phyloP scores from a whole-genome alignment of 2,888 invertebrate genomes.

The Lasioglossum villosulum region DNA sequence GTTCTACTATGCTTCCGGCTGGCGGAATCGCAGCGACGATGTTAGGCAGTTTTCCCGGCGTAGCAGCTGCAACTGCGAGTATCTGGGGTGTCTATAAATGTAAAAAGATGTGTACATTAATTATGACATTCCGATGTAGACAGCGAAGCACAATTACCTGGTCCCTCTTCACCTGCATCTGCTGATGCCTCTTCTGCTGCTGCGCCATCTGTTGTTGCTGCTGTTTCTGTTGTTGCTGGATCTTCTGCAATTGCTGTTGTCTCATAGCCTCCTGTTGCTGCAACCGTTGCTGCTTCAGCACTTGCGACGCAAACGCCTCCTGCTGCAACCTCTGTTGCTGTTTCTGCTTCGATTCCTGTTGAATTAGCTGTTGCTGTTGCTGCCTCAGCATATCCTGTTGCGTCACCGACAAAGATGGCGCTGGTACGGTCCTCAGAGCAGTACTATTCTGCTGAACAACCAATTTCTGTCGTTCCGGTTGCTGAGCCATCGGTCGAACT shows the following conservation, averaged over 20 bases:
- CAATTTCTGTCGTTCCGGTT: conserved; percentile 85
- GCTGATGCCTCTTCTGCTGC: conserved; percentile 61
- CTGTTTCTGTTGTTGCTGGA: conserved; percentile 29
- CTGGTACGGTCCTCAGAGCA: conserved; percentile 72
- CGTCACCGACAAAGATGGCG: conserved; percentile 61
- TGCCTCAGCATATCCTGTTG: conserved; percentile 74
- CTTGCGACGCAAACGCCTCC: conserved; percentile 66
- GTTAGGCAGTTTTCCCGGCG: conserved; percentile 69
- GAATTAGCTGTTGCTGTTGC: conserved; percentile 71
- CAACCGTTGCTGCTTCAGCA: conserved; percentile 63
- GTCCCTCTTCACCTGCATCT: conserved; percentile 75
- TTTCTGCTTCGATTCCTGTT: conserved; percentile 78
- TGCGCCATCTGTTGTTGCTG: conserved; percentile 41
- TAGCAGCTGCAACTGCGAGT: conserved; percentile 47
- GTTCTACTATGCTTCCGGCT: conserved; percentile 61
- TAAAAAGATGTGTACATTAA: background rate
- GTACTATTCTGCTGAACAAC: conserved; percentile 81
- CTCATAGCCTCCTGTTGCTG: conserved; percentile 78
- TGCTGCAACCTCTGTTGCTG: conserved; percentile 80
- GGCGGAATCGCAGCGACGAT: conserved; percentile 76
- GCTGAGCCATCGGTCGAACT: conserved; percentile 87
- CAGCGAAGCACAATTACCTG: background rate
- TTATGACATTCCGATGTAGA: no score
- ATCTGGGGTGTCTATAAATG: conserved; percentile 59
- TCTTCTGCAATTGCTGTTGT: conserved; percentile 76